A percentile compares a stretch with the other conserved stretches of the same genome.
Evolutionary conservation across 2,888 invertebrate species (phyloP).

Genomic region (Drosophila subquinaria): DNA sequence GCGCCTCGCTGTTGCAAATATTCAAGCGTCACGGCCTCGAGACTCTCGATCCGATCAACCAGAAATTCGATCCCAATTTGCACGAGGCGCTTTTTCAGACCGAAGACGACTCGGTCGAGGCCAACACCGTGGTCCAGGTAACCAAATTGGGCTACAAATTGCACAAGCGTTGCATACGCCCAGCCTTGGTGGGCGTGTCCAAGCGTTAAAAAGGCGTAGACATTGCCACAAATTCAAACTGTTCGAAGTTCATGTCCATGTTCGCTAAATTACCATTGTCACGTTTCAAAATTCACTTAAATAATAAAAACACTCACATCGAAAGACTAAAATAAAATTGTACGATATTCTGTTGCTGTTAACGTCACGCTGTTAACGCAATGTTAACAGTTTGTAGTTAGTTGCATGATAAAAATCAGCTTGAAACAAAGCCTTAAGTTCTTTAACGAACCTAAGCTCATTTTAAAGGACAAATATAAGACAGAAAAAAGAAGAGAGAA

Average conservation of each 20-base stretch:
- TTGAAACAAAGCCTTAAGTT: neutral
- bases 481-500: neutral
- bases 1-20: constrained; percentile 93
- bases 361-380: neutral
- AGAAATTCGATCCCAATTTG: constrained; percentile 98
- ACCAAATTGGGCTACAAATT: constrained; percentile 98
- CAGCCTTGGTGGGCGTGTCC: constrained; percentile 98
- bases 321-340: neutral
- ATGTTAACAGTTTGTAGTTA: neutral
- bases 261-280: constrained; percentile 32
- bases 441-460: neutral
- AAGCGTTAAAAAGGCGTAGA: constrained; percentile 85
- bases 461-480: neutral
- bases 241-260: neutral
- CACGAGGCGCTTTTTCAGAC: constrained; percentile 98
- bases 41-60: constrained; percentile 93
- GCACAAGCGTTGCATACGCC: constrained; percentile 96
- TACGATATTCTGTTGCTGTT: neutral
- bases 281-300: constrained; percentile 27
- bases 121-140: constrained; percentile 96
- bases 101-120: constrained; percentile 91
- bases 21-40: constrained; percentile 96
- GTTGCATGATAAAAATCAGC: neutral
- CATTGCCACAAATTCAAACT: neutral
- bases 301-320: neutral